A percentile compares a stretch with the other conserved stretches of the same genome.
phyloP scores from a whole-genome alignment of 37 sponge, comb jelly and placozoan genomes.

The Aplysina aerophoba region DNA sequence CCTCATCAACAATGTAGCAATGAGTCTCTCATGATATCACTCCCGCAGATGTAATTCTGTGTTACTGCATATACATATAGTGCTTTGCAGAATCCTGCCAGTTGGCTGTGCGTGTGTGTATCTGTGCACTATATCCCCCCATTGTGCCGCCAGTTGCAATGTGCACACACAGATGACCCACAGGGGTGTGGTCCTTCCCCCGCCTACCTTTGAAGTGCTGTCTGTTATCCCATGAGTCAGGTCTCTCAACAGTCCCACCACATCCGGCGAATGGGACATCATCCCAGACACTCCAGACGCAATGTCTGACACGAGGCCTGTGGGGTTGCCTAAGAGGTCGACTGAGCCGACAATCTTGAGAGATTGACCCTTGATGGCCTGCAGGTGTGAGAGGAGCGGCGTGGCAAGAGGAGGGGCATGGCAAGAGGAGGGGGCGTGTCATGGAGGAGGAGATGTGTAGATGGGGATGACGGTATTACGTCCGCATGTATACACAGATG shows the following conservation, averaged over 20 bases:
- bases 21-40: too few species aligned
- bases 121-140: too few species aligned
- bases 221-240: constrained; percentile 93
- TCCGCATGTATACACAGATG: too few species aligned
- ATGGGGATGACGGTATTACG: too few species aligned
- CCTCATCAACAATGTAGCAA: too few species aligned
- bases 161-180: too few species aligned
- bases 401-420: too few species aligned
- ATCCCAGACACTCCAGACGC: constrained; percentile 83
- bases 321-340: constrained; percentile 92
- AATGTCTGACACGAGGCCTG: constrained; percentile 87
- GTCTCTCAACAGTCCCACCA: constrained; percentile 80
- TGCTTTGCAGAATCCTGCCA: too few species aligned
- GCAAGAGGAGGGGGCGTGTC: too few species aligned
- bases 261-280: constrained; percentile 66
- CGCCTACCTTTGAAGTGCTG: constrained; percentile 84
- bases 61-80: too few species aligned
- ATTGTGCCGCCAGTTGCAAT: too few species aligned
- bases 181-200: background rate
- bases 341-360: constrained; percentile 80
- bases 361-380: constrained; percentile 72
- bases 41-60: too few species aligned
- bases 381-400: background rate
- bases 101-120: background rate
- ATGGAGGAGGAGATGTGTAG: background rate